A percentile compares a stretch with the other conserved stretches of the same genome.
Evolutionary conservation across 1,140 invertebrate species (phyloP).

Genomic region (Camponotus pennsylvanicus): DNA sequence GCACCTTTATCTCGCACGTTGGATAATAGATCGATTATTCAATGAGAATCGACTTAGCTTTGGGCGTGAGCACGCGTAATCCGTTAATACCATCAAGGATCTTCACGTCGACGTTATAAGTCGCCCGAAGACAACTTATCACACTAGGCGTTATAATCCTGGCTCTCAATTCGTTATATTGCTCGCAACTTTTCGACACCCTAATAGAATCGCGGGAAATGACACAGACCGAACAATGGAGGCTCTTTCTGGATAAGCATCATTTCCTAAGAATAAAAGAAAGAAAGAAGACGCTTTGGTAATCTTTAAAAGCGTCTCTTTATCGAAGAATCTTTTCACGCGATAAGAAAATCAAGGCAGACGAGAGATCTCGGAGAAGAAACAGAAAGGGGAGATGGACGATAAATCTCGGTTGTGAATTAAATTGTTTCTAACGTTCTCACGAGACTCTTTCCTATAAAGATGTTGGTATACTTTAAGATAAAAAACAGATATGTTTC

Average conservation of each 20-base stretch:
- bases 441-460: neutral
- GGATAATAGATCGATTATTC: constrained; percentile 36
- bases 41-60: constrained; percentile 23
- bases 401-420: constrained; percentile 52
- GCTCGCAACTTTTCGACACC: neutral
- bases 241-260: neutral
- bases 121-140: constrained; percentile 33
- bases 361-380: neutral
- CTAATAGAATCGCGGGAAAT: neutral
- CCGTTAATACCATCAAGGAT: constrained; percentile 19
- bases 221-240: constrained; percentile 19
- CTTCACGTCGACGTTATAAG: neutral
- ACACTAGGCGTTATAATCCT: constrained; percentile 44
- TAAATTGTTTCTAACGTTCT: constrained; percentile 45
- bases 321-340: constrained; percentile 31
- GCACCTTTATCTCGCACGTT: constrained; percentile 9
- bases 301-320: constrained; percentile 13
- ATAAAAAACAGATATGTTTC: constrained; percentile 18
- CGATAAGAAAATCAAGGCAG: constrained; percentile 29
- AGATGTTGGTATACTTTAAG: constrained; percentile 27
- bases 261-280: neutral
- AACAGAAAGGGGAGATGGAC: neutral
- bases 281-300: constrained; percentile 3
- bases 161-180: constrained; percentile 29
- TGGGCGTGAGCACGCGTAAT: constrained; percentile 44